Base-by-base conservation (phyloP, 2,797 vertebrate genomes). In the Gymnoscopelus braueri region DNA sequence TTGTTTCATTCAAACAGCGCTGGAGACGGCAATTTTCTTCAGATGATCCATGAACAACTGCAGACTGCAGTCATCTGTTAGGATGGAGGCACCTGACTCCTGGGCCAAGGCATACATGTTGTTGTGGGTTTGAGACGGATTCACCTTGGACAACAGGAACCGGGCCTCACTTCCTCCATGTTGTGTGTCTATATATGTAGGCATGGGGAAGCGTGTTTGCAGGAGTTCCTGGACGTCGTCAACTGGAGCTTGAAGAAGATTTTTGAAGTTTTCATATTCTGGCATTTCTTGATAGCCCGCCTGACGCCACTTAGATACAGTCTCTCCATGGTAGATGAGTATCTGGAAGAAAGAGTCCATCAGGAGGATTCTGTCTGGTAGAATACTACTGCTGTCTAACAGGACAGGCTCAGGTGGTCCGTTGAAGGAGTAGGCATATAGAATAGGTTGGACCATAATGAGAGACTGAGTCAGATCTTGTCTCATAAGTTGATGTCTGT, bases 331-430 rank as follows among this genome's bases (percentile, higher is more conserved):
- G 91, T 98, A 99, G 89, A 99, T 99, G 79, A 99, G 94, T 74
- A 99, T 98, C 91, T 99, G 98, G 91, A 99, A 99, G 93, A 99
- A 99, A 0, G 98, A 98, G 91, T 99, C 98, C 98, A 99, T 99
- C 60, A 99, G 93, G 57, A 98, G 96, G 88, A 99, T 99, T 12
- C 97, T 92, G 84, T 99, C 98, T 4, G 96, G 96, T 64, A 99
- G 94, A 88, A 99, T 99, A 84, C 97, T 98, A 93, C 96, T 98
- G 89, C 97, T 98, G 82, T 99, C 98, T 80, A 99, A 89, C 77
- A 99, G 93, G 75, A 99, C 97, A 0, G 98, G 98, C 98, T 99
- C 98, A 24, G 97, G 97, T 0, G 97, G 97, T 0, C 98, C 98
- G 51, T 86, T 98, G 86, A 99, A 99, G 49, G 96, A 97, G 87